Evolutionary conservation across 2,113 vertebrate genomes (phyloP), one percentile per base, ranked within the genome.

Genomic region (Rafetus swinhoei): DNA sequence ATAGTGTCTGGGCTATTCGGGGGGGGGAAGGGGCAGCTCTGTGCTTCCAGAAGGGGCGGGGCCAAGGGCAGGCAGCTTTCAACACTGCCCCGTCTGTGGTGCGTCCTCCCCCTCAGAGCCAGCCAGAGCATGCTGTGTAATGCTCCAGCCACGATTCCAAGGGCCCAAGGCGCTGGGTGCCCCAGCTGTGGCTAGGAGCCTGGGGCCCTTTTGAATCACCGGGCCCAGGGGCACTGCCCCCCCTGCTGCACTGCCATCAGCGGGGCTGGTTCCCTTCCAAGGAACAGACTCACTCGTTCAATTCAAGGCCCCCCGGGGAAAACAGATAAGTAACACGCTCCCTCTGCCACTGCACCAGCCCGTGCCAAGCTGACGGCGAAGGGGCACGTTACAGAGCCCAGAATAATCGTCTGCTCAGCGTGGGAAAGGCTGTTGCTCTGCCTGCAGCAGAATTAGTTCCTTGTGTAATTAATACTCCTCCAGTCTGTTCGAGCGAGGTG

Each of bases 341-440:
- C 32, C 52, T 81, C 56, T 56, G 89, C 25, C 16, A 19, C 39
- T 62, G 59, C 79, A 74, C 19, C 45, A 2, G 18, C 25, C 24
- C n/a, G 18, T 2, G 29, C 18, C 22, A 27, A 1, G 16, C 1
- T 74, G 65, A 50, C n/a, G 4, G 12, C 72, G 5, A 60, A 81
- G 85, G 59, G 56, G 14, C 21, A 12, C 9, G 0, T 1, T 32
- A 79, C 87, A 2, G 55, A 9, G 0, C 24, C 21, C 59, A 1
- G 0, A 2, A 16, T 11, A 35, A 45, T 12, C 3, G 32, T 84
- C 21, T 8, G 1, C 0, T 3, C 25, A 13, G 52, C 1, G 6
- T 25, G 39, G 74, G 22, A 22, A 81, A 35, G 60, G 15, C 21
- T 82, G 77, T 62, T 21, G 6, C 45, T 80, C 32, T 4, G 15